These are phyloP conservation scores for Nebria brevicollis DNA, from an alignment of 2,888 invertebrate genomes.

Conservation along the genomic window DNA sequence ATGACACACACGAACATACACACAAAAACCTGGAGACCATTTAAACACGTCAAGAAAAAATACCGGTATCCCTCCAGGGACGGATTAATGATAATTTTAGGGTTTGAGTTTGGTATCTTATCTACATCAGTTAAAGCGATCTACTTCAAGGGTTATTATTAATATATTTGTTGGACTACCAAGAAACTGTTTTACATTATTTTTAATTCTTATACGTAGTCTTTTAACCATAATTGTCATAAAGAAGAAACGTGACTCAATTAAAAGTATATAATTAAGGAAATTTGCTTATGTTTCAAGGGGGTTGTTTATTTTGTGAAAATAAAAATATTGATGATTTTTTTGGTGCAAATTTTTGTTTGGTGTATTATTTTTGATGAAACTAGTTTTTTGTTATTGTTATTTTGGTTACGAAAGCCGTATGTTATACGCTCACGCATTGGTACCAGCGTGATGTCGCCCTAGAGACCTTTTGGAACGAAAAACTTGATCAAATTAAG, in stretches of 20 bases:
- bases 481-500: background rate
- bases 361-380: background rate
- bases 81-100: background rate
- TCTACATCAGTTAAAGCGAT: too few relatives aligned
- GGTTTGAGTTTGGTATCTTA: background rate
- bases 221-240: too few relatives aligned
- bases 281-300: too few relatives aligned
- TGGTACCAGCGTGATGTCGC: background rate
- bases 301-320: too few relatives aligned
- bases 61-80: background rate
- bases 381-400: background rate
- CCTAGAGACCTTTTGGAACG: background rate
- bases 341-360: background rate
- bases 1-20: background rate
- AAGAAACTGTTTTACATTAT: too few relatives aligned
- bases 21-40: background rate
- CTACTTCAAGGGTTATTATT: too few relatives aligned
- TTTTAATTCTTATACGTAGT: too few relatives aligned
- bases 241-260: too few relatives aligned
- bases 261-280: too few relatives aligned
- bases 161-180: too few relatives aligned
- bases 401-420: conserved; percentile 7
- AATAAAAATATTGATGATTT: too few relatives aligned
- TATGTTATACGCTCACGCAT: background rate
- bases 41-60: background rate